Base-by-base conservation (phyloP, 2,888 invertebrate species). In the Hypselothyrea guttata region DNA sequence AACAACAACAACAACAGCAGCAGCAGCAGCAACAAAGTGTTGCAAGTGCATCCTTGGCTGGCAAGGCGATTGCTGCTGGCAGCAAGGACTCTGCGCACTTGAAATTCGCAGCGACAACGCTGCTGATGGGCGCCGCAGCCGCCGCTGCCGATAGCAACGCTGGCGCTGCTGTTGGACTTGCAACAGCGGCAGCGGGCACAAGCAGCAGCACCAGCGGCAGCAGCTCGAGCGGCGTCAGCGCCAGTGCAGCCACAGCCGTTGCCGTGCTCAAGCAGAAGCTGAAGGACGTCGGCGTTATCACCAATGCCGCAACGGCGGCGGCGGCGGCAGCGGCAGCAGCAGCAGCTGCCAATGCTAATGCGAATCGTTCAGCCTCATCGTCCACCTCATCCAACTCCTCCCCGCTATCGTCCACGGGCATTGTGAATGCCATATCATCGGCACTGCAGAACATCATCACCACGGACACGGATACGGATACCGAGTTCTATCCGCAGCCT, bases 401-500 rank as follows among this genome's bases (percentile, higher is more conserved):
- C 11, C 85, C 89, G 34, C 60, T 88, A 8, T 88, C 88, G 4
- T 87, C 89, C 11, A 87, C 89, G 22, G 89, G 88, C 27, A 86
- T 89, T 58, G 87, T 88, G 37, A 89, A 87, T 70, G 88, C 85
- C 45, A 85, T 88, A 41, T 87, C 88, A 11, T 88, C 84, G 44
- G 88, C 87, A 16, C 65, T 88, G 70, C 88, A 89, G 60, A 88
- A 87, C 52, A 86, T 83, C 48, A 93, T 95, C 91, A 94, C 95
- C 93, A 94, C 94, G 91, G 95, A 95, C 91, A 94, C 95, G 90
- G 95, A 95, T 92, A 95, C 95, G 90, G 96, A 96, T 92, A 95
- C 95, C 89, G 95, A 95, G 91, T 92, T 93, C 90, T 88, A 86
- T 71, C 95, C 94, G 90, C 94, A 95, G 90, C 95, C 95, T 92